Conservation (phyloP, 2,888 invertebrate species). For the Nowickia ferox region DNA sequence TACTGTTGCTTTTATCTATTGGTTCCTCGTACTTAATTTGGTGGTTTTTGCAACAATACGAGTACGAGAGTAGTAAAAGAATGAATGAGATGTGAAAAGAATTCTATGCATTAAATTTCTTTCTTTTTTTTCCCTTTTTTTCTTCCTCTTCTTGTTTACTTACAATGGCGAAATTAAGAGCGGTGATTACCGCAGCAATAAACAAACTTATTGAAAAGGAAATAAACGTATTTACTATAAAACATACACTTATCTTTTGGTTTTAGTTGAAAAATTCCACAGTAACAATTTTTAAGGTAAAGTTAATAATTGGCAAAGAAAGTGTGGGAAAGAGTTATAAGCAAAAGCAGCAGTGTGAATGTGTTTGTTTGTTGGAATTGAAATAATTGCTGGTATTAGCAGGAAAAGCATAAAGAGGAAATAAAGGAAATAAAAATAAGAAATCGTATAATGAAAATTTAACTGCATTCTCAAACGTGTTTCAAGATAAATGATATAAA, state of each 20-base stretch:
- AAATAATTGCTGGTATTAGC: conserved; percentile 66
- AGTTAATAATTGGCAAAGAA: conserved; percentile 12
- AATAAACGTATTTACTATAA: conserved; percentile 61
- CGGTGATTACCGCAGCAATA: conserved; percentile 69
- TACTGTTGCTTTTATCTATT: conserved; percentile 69
- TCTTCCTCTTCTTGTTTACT: neutral
- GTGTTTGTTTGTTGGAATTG: neutral
- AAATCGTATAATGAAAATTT: conserved; percentile 25
- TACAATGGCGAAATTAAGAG: conserved; percentile 68
- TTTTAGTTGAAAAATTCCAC: neutral
- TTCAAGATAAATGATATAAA: conserved; percentile 10
- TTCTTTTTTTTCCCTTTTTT: neutral
- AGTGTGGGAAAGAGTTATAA: neutral
- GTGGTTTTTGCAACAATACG: conserved; percentile 51
- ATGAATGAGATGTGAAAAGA: conserved; percentile 26
- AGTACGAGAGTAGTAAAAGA: neutral
- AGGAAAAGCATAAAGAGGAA: conserved; percentile 18
- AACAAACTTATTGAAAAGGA: conserved; percentile 69
- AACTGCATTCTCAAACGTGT: conserved; percentile 25
- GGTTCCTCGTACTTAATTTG: conserved; percentile 67
- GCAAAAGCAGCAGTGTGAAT: neutral
- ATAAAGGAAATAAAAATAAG: neutral
- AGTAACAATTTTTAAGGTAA: neutral
- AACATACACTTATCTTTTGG: neutral
- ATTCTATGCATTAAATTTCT: conserved; percentile 28